Conservation (phyloP, 2,888 invertebrate genomes). For the Eretmocerus hayati region DNA sequence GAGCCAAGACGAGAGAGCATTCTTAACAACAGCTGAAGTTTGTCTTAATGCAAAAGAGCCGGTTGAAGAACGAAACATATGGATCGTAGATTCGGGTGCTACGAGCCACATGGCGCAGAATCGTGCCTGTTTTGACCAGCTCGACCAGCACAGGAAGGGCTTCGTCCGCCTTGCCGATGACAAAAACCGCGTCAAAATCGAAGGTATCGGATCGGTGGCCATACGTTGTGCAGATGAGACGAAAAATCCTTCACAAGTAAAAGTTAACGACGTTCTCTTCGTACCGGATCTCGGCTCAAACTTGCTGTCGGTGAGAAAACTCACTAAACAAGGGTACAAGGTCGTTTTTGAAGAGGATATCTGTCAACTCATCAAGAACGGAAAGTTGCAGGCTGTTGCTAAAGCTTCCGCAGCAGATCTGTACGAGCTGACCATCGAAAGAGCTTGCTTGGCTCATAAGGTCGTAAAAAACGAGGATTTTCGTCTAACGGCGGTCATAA, state of each 20-base stretch:
- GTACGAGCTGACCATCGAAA: slow-evolving; percentile 17
- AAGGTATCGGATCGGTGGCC: slow-evolving; percentile 16
- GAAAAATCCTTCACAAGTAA: slow-evolving; percentile 10
- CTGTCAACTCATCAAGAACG: slow-evolving; percentile 15
- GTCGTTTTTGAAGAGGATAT: slow-evolving; percentile 18
- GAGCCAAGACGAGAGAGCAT: not conserved
- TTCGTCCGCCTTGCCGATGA: slow-evolving; percentile 11
- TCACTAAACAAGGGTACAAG: slow-evolving; percentile 15
- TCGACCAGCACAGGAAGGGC: not conserved
- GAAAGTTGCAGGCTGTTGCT: slow-evolving; percentile 10
- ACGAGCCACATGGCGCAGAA: slow-evolving; percentile 8
- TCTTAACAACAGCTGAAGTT: not conserved
- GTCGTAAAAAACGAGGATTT: not conserved
- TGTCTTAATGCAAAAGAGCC: not conserved
- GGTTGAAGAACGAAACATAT: not conserved
- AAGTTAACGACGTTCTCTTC: slow-evolving; percentile 24
- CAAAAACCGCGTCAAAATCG: slow-evolving; percentile 2
- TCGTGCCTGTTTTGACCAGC: not conserved
- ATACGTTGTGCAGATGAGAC: slow-evolving; percentile 13
- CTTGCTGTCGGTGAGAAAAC: slow-evolving; percentile 24
- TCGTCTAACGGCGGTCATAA: not conserved
- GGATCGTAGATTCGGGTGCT: slow-evolving; percentile 19
- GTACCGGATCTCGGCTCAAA: slow-evolving; percentile 22
- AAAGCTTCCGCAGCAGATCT: slow-evolving; percentile 10
- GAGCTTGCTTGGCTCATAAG: too few relatives aligned